These are phyloP conservation scores for Neomonachus schauinslandi DNA, from an alignment of 2,113 vertebrate genomes.

Conservation along the genomic window DNA sequence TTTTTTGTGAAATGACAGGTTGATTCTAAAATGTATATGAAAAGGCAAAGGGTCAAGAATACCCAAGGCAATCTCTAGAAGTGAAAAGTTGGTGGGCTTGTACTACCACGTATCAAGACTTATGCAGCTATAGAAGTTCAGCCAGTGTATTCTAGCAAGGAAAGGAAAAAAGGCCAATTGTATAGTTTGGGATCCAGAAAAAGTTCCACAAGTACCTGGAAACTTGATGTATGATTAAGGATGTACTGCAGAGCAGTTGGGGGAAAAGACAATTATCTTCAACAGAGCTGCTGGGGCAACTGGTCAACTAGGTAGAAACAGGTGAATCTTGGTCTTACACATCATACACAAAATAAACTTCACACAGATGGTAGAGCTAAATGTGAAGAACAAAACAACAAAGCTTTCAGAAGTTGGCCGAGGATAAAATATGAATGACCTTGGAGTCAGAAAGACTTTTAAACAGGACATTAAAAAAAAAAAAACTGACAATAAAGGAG, in stretches of 20 bases:
- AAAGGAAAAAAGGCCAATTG: not conserved
- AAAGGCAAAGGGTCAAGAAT: slow-evolving; percentile 36
- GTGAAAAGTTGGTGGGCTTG: not conserved
- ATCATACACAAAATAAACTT: not conserved
- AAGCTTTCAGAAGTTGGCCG: not conserved
- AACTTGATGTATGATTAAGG: not conserved
- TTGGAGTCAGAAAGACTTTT: not conserved
- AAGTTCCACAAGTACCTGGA: not conserved
- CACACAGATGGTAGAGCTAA: not conserved
- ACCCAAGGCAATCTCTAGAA: not conserved
- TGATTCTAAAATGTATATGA: slow-evolving; percentile 14
- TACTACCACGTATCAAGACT: not conserved
- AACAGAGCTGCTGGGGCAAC: not conserved
- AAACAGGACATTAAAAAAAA: not conserved
- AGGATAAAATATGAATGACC: not conserved
- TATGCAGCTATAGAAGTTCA: not conserved
- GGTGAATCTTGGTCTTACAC: not conserved
- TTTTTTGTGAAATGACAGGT: slow-evolving; percentile 43
- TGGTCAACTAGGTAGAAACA: not conserved
- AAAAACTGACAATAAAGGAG: not conserved
- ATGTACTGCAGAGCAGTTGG: not conserved
- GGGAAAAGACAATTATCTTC: not conserved
- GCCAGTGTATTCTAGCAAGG: not conserved
- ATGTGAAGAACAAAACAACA: not conserved
- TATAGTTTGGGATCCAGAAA: not conserved